Evolutionary conservation across 2,888 invertebrate species (phyloP), one percentile per base, ranked within the genome.

Genomic region (Drosophila phalerata): DNA sequence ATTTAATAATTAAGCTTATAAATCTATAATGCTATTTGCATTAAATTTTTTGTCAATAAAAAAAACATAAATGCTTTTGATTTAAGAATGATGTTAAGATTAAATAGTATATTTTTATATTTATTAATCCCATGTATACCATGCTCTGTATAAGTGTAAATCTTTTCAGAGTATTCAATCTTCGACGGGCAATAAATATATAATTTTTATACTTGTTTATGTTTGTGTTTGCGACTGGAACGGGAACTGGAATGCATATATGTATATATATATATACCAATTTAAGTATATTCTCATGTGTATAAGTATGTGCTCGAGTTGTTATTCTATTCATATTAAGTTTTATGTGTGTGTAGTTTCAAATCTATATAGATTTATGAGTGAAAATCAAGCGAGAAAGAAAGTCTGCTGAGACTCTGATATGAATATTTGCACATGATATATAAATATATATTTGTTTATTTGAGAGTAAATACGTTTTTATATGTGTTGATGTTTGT

Each of bases 181-280:
- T 28, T 56, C 74, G 40, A 1, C 32, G 10, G 13, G 1, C n/a
- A 1, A 8, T 10, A 38, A 49, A 8, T 19, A 8, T 9, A 1
- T 3, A 25, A 10, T 11, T 1, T 28, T 30, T 5, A 4, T 22
- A 22, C 28, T 19, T 48, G 58, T 40, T 58, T 49, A 30, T 32
- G 22, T 19, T 19, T 8, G 17, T n/a, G 9, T 37, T 43, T 43
- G 13, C 15, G 34, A 51, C 55, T 75, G 55, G 32, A 69, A 69
- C 19, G 51, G 63, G 30, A 75, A 62, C 28, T 48, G 49, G 55
- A 56, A 55, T 10, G 11, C 45, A 22, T 3, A 2, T 53, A 34
- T 34, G 6, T 19, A 10, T 48, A 13, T 40, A 34, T 25, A 6
- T 28, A 13, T 48, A 10, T 30, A 19, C n/a, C 32, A 32, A 55